phyloP scores from a whole-genome alignment of 2,113 vertebrate genomes.

The Xerus inauris region DNA sequence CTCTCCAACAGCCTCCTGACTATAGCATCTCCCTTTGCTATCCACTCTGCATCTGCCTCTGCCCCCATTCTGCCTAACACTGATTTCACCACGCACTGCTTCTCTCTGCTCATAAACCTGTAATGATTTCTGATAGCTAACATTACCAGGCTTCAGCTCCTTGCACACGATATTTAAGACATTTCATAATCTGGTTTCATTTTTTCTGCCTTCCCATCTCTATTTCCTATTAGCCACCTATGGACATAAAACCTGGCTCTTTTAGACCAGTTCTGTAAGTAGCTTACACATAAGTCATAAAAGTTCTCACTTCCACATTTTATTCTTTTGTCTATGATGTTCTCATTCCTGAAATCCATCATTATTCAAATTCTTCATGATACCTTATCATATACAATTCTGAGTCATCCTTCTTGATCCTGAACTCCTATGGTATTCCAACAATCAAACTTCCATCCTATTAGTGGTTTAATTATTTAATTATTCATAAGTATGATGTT shows the following conservation, averaged over 20 bases:
- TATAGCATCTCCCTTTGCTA: not conserved
- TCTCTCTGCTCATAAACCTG: not conserved
- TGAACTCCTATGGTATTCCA: not conserved
- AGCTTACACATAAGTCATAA: not conserved
- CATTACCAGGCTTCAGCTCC: not conserved
- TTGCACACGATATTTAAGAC: not conserved
- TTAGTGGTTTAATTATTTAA: not conserved
- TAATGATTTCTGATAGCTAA: not conserved
- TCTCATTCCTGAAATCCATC: not conserved
- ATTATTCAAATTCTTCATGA: not conserved
- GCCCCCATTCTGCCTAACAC: fast-evolving
- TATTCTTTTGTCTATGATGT: not conserved
- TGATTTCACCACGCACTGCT: not conserved
- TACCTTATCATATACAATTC: not conserved
- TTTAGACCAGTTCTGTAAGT: not conserved
- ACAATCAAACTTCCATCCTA: not conserved
- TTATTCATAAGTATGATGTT: not conserved
- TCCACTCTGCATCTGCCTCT: not conserved
- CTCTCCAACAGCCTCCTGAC: not conserved
- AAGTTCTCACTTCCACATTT: not conserved
- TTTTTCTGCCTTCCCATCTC: not conserved
- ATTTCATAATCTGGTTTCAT: not conserved
- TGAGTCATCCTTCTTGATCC: not conserved
- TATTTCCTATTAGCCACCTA: not conserved
- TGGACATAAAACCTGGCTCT: not conserved